These are phyloP conservation scores for Pycnonotus jocosus DNA, from an alignment of 2,113 vertebrate species.

Conservation along the genomic window DNA sequence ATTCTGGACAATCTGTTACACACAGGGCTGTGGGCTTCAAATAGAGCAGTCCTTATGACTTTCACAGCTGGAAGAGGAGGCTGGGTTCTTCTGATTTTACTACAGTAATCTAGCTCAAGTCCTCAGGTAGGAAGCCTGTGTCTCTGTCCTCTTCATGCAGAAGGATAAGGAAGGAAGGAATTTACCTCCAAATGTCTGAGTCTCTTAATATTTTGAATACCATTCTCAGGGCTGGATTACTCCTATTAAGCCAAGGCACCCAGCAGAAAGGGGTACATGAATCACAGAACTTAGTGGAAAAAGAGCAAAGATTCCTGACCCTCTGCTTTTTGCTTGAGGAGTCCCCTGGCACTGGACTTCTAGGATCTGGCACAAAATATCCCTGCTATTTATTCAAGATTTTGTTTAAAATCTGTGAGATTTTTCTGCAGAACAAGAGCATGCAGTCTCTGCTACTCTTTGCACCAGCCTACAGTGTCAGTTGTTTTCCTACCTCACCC, in stretches of 20 bases:
- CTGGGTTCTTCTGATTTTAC: neutral
- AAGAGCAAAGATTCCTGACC: neutral
- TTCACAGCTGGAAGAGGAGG: neutral
- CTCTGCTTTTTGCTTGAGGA: neutral
- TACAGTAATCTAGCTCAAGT: neutral
- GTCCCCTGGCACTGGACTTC: rapidly evolving
- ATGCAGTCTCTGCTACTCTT: neutral
- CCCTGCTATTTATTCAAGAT: neutral
- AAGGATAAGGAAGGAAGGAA: neutral
- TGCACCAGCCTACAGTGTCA: neutral
- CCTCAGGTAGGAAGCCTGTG: neutral
- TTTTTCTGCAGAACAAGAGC: neutral
- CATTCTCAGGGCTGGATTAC: neutral
- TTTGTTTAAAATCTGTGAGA: neutral
- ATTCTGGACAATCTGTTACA: neutral
- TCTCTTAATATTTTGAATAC: neutral
- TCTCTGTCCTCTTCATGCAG: neutral
- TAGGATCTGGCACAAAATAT: neutral
- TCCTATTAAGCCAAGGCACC: neutral
- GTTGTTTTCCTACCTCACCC: neutral
- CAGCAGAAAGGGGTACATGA: neutral
- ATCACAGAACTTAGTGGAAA: neutral
- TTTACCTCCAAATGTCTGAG: neutral
- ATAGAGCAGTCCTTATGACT: too few species aligned
- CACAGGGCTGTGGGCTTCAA: neutral